phyloP scores from a whole-genome alignment of 2,113 vertebrate species.

The Amphiprion ocellaris region DNA sequence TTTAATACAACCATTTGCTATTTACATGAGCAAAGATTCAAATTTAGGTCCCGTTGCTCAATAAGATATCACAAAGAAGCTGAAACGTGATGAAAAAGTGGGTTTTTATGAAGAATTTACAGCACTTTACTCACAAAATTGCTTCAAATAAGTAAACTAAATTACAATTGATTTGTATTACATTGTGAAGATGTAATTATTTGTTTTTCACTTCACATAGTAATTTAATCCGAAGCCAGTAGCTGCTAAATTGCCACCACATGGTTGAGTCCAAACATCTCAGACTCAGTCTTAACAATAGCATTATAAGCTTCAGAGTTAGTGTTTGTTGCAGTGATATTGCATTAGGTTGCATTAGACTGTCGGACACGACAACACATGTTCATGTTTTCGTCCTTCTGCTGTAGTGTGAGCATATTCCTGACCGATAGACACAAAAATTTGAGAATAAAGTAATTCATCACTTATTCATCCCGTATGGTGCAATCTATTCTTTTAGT shows the following conservation, averaged over 20 bases:
- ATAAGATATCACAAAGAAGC: too few relatives aligned
- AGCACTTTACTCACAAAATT: too few relatives aligned
- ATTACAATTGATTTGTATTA: too few relatives aligned
- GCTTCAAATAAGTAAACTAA: too few relatives aligned
- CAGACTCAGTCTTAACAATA: not conserved
- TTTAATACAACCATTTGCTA: too few relatives aligned
- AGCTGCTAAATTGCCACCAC: not conserved
- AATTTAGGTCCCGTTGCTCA: too few relatives aligned
- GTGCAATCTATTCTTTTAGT: conserved; percentile 16
- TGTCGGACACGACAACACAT: not conserved
- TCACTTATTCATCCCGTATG: conserved; percentile 16
- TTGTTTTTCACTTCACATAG: not conserved
- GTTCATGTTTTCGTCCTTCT: not conserved
- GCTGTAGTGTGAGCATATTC: not conserved
- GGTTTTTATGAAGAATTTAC: too few relatives aligned
- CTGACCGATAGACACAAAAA: conserved; percentile 8
- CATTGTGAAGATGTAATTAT: too few relatives aligned
- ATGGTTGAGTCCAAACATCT: not conserved
- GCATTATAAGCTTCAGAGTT: not conserved
- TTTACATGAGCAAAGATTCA: too few relatives aligned
- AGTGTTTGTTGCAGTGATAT: conserved; percentile 21
- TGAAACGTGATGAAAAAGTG: too few relatives aligned
- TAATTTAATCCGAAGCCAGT: not conserved
- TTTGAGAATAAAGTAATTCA: not conserved
- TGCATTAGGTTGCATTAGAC: conserved; percentile 35